A percentile compares a stretch with the other conserved stretches of the same genome.
Conservation (phyloP, 1,140 invertebrate genomes). For the Leptonema lineaticorne region DNA sequence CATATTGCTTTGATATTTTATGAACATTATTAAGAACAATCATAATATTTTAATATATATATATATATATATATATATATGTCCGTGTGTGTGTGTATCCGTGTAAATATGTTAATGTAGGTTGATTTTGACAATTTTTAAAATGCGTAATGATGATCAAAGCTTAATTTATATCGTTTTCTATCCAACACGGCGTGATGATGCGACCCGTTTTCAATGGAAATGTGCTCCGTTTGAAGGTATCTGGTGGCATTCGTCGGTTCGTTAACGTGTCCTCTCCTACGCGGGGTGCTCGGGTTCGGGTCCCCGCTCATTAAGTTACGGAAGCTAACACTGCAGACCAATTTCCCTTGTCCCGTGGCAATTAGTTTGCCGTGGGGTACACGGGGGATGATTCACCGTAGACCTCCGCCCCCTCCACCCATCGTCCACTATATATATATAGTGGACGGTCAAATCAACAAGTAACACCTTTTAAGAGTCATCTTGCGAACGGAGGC, state of each 20-base stretch:
- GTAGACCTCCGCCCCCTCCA: too few relatives aligned
- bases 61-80: neutral
- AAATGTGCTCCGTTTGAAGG: too few relatives aligned
- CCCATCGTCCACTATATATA: too few relatives aligned
- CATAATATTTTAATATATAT: too few relatives aligned
- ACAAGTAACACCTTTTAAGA: constrained; percentile 29
- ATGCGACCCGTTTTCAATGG: neutral
- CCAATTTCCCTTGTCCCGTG: constrained; percentile 41
- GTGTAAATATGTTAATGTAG: neutral
- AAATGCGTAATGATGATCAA: neutral
- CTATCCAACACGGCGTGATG: neutral
- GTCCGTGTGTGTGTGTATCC: neutral
- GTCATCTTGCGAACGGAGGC: neutral
- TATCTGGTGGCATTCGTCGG: constrained; percentile 19
- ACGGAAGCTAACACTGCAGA: constrained; percentile 40
- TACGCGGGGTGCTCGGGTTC: constrained; percentile 6
- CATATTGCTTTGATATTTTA: too few relatives aligned
- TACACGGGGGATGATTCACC: neutral
- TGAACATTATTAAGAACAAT: too few relatives aligned
- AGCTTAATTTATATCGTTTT: neutral
- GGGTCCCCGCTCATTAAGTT: constrained; percentile 38
- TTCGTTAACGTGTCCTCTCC: constrained; percentile 29
- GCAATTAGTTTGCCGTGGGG: constrained; percentile 37
- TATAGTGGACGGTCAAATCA: constrained; percentile 33
- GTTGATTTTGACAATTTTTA: neutral